Base-by-base conservation (phyloP, 1,140 invertebrate genomes). In the Chrysoperla carnea region DNA sequence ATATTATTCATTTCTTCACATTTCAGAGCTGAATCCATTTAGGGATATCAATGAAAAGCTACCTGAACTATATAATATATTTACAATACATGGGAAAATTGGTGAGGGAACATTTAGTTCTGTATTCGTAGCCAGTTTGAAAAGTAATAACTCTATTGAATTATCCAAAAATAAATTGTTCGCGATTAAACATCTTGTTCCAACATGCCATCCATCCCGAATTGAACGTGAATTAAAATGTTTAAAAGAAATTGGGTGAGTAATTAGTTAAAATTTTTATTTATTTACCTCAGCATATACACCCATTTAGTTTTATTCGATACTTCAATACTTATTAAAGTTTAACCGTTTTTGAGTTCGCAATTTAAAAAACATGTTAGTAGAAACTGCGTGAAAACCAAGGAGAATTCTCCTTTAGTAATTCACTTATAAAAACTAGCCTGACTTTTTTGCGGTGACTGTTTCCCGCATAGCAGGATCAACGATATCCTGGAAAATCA, bases 71-170 rank as follows among this genome's bases (percentile, higher is more conserved):
- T 67, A 70, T 11, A 67, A 75, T 43, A 64, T 76, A 44, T 82
- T 82, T 55, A 59, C 75, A 47, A 56, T 84, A 0, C 75, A 80
- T 54, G 62, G 63, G 11, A 81, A 81, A 53, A 75, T 83, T 50
- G 81, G 81, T 0, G 78, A 81, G 62, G 85, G 84, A 5, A 84
- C 84, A 1, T 89, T 88, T 45, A 87, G 84, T 53, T 79, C 75
- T 9, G 85, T 89, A 1, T 84, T 78, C 48, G 55, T 86, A 45
- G 84, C 78, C 4, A 75, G 73, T 8, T 53, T 83, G 17, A 78
- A 76, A 46, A 61, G 63, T 42, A 66, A 73, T 8, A 2, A 11
- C n/a, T 11, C 31, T 7, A 54, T 66, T 8, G 45, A 58, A 8
- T 62, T 71, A 1, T 59, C 63, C 27, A 64, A 75, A 41, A 60